Conservation (phyloP, 30 jellyfish, hydroid and myxozoan species). For the Rhopilema esculentum region DNA sequence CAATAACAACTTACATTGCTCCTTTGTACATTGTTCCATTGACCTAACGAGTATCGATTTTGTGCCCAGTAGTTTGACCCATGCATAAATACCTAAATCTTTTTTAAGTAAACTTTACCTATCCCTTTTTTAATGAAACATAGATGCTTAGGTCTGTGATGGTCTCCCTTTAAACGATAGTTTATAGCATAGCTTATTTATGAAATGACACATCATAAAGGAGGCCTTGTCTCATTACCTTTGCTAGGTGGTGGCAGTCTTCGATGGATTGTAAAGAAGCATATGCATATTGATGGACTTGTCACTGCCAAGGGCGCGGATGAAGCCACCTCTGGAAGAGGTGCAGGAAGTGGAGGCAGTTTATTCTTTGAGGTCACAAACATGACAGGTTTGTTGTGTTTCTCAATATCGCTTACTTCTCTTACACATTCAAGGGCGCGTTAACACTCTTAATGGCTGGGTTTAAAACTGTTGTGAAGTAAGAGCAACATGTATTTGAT, state of each 20-base stretch:
- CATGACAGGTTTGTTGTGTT: slow-evolving; percentile 46
- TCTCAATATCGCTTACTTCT: neutral
- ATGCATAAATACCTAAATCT: no score
- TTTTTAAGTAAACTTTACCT: no score
- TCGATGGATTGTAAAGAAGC: slow-evolving; percentile 69
- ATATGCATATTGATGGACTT: slow-evolving; percentile 57
- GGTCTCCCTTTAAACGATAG: no score
- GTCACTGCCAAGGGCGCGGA: slow-evolving; percentile 49
- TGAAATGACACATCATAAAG: neutral
- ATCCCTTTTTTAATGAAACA: no score
- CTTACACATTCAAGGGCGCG: no score
- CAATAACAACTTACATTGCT: neutral
- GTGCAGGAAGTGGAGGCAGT: slow-evolving; percentile 81
- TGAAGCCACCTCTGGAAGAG: slow-evolving; percentile 1
- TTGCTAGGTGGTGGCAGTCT: slow-evolving; percentile 66
- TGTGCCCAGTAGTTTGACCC: no score
- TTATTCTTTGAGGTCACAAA: slow-evolving; percentile 41
- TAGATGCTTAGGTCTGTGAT: no score
- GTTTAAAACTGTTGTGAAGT: no score
- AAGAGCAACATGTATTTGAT: no score
- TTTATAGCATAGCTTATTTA: no score
- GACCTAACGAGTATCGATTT: no score
- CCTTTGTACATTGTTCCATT: neutral
- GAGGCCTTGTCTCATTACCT: neutral
- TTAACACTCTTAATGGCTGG: no score